phyloP scores from a whole-genome alignment of 2,113 vertebrate species.

The Pterocles burchelli region DNA sequence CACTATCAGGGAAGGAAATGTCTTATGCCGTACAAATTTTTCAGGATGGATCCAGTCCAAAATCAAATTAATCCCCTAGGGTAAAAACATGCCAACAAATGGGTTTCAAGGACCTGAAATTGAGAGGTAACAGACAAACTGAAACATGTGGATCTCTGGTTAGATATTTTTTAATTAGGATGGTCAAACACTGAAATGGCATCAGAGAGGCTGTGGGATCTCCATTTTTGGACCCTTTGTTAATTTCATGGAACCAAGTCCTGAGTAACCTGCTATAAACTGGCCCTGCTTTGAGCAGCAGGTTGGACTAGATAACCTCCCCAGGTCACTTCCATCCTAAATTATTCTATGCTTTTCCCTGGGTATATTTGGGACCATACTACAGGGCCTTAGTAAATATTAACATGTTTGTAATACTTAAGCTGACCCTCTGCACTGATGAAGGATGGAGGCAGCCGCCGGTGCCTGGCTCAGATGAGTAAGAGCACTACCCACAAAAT shows the following conservation, averaged over 20 bases:
- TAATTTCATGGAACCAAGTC: background rate
- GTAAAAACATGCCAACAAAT: background rate
- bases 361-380: background rate
- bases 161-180: background rate
- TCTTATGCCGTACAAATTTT: background rate
- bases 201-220: background rate
- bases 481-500: background rate
- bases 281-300: background rate
- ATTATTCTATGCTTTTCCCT: background rate
- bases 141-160: background rate
- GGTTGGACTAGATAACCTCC: background rate
- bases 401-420: background rate
- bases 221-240: background rate
- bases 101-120: background rate
- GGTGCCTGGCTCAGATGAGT: background rate
- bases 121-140: background rate
- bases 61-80: background rate
- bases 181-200: background rate
- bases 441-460: background rate
- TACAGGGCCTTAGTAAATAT: background rate
- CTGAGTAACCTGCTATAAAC: background rate
- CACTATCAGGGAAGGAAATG: background rate
- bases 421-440: background rate
- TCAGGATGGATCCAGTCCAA: background rate
- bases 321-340: background rate